Evolutionary conservation across 2,113 vertebrate genomes (phyloP).

Genomic region (Xiphophorus hellerii): DNA sequence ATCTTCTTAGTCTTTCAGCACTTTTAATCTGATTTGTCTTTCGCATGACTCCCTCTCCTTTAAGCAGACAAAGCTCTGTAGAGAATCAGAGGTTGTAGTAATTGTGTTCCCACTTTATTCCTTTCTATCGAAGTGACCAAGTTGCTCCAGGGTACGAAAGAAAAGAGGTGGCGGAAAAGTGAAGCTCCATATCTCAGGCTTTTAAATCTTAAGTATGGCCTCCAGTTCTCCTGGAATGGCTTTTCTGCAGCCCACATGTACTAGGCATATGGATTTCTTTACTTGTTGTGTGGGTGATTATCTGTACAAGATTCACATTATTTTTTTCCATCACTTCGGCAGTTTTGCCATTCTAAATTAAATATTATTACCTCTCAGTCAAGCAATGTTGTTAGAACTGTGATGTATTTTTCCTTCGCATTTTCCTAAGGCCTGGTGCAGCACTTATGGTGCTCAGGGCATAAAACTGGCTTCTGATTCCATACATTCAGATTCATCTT

Average conservation of each 20-base stretch:
- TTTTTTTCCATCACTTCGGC: neutral
- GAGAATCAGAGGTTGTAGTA: slow-evolving; percentile 61
- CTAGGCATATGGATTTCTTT: neutral
- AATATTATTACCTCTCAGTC: neutral
- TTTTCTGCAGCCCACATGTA: neutral
- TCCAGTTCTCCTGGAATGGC: neutral
- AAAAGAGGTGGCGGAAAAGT: slow-evolving; percentile 9
- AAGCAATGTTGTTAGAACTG: neutral
- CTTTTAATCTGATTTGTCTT: slow-evolving; percentile 4
- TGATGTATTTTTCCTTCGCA: neutral
- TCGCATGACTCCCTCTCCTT: slow-evolving; percentile 31
- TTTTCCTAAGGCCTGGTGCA: neutral
- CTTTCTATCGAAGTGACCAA: slow-evolving; percentile 43
- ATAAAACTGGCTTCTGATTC: neutral
- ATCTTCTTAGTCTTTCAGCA: slow-evolving; percentile 19
- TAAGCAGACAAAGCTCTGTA: slow-evolving; percentile 46
- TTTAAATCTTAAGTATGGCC: slow-evolving; percentile 4
- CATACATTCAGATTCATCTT: neutral
- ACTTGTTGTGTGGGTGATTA: neutral
- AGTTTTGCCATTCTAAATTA: neutral
- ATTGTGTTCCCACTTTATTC: slow-evolving; percentile 68
- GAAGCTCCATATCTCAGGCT: slow-evolving; percentile 1
- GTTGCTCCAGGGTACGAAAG: slow-evolving; percentile 27
- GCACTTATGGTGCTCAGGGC: too few relatives aligned
- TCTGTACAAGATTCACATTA: neutral